A percentile compares a stretch with the other conserved stretches of the same genome.
Conservation (phyloP, 2,113 vertebrate species). For the Aldabrachelys gigantea region DNA sequence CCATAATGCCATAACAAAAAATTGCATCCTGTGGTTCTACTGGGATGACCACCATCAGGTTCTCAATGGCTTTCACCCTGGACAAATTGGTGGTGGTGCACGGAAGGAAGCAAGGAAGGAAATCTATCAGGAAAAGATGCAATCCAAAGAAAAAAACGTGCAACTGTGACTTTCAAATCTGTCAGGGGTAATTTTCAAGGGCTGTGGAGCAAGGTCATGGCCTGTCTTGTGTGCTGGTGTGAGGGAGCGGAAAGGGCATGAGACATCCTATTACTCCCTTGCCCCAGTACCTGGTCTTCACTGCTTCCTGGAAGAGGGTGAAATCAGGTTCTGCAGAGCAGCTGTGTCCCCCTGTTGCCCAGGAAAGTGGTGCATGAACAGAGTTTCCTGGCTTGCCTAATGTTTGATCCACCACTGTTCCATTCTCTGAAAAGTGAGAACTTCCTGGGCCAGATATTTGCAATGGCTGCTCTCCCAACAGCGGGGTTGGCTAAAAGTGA, state of each 20-base stretch:
- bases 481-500: not conserved
- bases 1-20: not conserved
- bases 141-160: not conserved
- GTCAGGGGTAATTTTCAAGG: fast-evolving
- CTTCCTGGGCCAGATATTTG: not conserved
- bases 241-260: fast-evolving
- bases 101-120: not conserved
- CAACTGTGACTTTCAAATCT: not conserved
- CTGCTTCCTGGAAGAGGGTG: fast-evolving
- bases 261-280: not conserved
- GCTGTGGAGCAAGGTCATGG: fast-evolving
- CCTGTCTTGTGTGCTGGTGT: not conserved
- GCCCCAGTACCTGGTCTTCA: not conserved
- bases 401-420: not conserved
- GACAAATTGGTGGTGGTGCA: fast-evolving
- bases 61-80: fast-evolving
- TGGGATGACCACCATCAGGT: not conserved
- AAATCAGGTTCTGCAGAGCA: fast-evolving
- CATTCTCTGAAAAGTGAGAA: not conserved
- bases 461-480: not conserved
- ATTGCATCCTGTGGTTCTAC: fast-evolving
- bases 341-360: not conserved
- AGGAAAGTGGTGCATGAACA: not conserved
- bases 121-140: not conserved
- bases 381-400: not conserved